These are phyloP conservation scores for Leptogaster cylindrica DNA, from an alignment of 2,888 invertebrate species.

Conservation along the genomic window DNA sequence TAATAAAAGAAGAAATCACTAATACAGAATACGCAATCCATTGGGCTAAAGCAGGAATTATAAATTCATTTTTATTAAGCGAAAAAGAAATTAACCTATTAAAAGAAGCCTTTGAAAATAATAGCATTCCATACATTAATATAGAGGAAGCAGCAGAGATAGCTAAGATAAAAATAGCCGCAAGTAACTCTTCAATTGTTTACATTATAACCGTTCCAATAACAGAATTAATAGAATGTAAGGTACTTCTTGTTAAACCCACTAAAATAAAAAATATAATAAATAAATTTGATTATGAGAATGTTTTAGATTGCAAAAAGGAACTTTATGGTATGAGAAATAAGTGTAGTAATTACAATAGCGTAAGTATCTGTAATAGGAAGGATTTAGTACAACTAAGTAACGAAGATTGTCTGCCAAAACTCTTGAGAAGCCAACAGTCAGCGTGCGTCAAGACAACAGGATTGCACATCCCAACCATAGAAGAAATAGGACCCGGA, in stretches of 20 bases:
- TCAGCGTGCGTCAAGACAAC: background rate
- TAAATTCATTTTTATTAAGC: conserved; percentile 47
- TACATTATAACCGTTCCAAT: conserved; percentile 11
- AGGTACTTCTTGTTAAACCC: background rate
- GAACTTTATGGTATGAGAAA: background rate
- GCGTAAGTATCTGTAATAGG: background rate
- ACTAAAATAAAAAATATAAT: conserved; percentile 10
- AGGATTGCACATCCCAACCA: background rate
- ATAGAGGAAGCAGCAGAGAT: conserved; percentile 45
- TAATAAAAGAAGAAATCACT: conserved; percentile 4
- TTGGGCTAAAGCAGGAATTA: conserved; percentile 45
- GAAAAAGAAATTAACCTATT: conserved; percentile 43
- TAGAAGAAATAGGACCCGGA: background rate
- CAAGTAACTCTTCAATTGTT: conserved; percentile 2
- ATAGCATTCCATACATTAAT: conserved; percentile 44
- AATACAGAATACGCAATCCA: conserved; percentile 42
- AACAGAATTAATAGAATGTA: background rate
- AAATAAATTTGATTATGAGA: conserved; percentile 15
- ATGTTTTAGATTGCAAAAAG: conserved; percentile 1
- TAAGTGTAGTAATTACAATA: conserved; percentile 4
- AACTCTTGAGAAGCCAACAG: background rate
- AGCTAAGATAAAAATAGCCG: conserved; percentile 1
- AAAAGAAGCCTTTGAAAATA: conserved; percentile 41
- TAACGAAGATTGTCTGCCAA: background rate
- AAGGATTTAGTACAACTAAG: background rate